Base-by-base conservation (phyloP, 2,797 vertebrate genomes). In the Dendrocincla fuliginosa region DNA sequence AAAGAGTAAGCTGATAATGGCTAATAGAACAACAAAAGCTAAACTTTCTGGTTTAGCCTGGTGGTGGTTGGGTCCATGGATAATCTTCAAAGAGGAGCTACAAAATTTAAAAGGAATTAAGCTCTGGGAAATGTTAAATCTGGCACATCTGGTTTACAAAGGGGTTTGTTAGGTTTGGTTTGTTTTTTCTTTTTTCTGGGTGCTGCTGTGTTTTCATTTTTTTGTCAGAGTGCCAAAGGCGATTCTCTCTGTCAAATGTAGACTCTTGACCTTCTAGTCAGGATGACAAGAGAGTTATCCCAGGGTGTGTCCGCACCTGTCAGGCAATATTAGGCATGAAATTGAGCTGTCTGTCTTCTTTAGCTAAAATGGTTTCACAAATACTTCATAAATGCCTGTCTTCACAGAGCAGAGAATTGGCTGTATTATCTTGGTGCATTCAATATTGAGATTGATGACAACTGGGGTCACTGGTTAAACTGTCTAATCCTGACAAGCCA, bases 271-370 rank as follows among this genome's bases (percentile, higher is more conserved):
- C 95, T 95, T 87, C 74, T 57, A 84, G 82, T 57, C 0, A 0
- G 67, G 35, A 69, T 91, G 95, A 90, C 89, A 57, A 76, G 86
- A 69, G 84, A 84, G 78, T 91, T 87, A 84, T 95, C 79, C 46
- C 41, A 78, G 96, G 95, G 93, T 93, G 93, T 94, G 93, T 60
- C 83, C 52, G 55, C 75, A 87, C 92, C 93, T 93, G 90, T 84
- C 88, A 70, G 90, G 84, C 75, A 81, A 91, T 80, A 88, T 83
- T 61, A 92, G 41, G n/a, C 74, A 53, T 16, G 73, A 86, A 96
- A 87, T 65, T 89, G 87, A 92, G 85, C 77, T 83, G 93, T 94
- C 94, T 93, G 64, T 97, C 89, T 89, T 95, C 87, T 95, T 90
- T 82, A 88, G 82, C 59, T 92, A 59, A 92, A 95, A 93, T 35